These are phyloP conservation scores for Rhadina sibilatrix DNA, from an alignment of 2,113 vertebrate species.

Conservation along the genomic window DNA sequence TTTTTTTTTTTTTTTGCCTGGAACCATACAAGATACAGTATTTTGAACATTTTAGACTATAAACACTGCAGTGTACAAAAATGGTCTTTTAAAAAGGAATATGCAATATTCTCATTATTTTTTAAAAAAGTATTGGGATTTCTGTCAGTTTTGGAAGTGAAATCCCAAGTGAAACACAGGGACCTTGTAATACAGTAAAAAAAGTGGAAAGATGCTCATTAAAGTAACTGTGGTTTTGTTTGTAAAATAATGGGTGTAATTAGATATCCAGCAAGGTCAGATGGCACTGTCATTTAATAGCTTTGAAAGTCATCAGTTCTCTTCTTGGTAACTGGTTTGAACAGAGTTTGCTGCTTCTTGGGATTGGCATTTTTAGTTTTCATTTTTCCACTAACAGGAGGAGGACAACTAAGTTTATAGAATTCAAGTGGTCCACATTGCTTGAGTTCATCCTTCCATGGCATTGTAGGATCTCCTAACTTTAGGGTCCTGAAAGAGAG, in stretches of 20 bases:
- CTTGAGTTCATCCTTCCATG: neutral
- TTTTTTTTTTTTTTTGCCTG: slow-evolving; percentile 4
- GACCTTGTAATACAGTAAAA: neutral
- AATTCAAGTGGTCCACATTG: neutral
- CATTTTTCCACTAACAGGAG: neutral
- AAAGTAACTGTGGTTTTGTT: neutral
- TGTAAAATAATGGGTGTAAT: neutral
- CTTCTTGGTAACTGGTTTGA: neutral
- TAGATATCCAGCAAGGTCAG: neutral
- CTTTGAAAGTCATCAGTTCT: neutral
- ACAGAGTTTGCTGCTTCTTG: neutral
- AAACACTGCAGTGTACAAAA: neutral
- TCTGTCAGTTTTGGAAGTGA: neutral
- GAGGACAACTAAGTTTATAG: neutral
- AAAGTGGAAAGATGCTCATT: neutral
- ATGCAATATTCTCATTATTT: neutral
- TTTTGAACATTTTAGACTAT: neutral
- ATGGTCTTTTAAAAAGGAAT: neutral
- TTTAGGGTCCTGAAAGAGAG: neutral
- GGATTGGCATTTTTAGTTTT: neutral
- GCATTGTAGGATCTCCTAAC: neutral
- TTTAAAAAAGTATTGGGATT: neutral
- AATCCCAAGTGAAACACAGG: neutral
- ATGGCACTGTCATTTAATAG: neutral
- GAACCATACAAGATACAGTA: neutral